Evolutionary conservation across 2,113 vertebrate species (phyloP).

Genomic region (Oryzias celebensis): DNA sequence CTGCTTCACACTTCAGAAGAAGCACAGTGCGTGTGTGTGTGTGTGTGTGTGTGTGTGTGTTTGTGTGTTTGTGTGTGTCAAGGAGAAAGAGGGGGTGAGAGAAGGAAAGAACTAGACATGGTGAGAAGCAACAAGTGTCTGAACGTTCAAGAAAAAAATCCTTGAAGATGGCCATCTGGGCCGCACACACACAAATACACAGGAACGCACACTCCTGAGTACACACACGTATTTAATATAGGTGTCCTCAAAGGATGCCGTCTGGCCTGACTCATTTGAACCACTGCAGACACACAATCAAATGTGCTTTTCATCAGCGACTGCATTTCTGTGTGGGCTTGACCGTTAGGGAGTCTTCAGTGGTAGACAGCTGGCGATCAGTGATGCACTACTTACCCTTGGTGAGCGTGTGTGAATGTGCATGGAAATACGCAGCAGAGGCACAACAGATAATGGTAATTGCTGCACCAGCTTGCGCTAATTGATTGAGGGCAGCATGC

Average conservation of each 20-base stretch:
- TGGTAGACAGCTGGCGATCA: conserved; percentile 64
- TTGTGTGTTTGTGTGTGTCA: conserved; percentile 20
- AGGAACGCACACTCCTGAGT: conserved; percentile 11
- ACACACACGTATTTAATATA: conserved; percentile 20
- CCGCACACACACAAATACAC: conserved; percentile 21
- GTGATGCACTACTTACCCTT: conserved; percentile 58
- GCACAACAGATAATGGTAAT: conserved; percentile 55
- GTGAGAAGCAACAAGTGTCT: conserved; percentile 70
- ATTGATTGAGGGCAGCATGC: conserved; percentile 67
- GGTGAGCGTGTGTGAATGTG: conserved; percentile 17
- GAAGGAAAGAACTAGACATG: conserved; percentile 43
- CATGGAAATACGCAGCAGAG: conserved; percentile 8
- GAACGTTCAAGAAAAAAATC: conserved; percentile 64
- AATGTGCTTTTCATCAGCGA: conserved; percentile 20
- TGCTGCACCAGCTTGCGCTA: conserved; percentile 60
- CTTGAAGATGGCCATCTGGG: conserved; percentile 70
- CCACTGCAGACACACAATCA: conserved; percentile 29
- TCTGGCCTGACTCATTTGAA: conserved; percentile 53
- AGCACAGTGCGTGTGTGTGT: conserved; percentile 29
- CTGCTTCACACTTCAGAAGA: conserved; percentile 73
- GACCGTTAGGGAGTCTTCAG: conserved; percentile 56
- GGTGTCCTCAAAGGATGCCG: conserved; percentile 52
- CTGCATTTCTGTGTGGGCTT: conserved; percentile 41
- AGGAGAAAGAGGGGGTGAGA: conserved; percentile 9
- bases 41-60: conserved; percentile 19